These are phyloP conservation scores for Apogon talboti DNA, from an alignment of 2,797 vertebrate genomes.

Conservation along the genomic window DNA sequence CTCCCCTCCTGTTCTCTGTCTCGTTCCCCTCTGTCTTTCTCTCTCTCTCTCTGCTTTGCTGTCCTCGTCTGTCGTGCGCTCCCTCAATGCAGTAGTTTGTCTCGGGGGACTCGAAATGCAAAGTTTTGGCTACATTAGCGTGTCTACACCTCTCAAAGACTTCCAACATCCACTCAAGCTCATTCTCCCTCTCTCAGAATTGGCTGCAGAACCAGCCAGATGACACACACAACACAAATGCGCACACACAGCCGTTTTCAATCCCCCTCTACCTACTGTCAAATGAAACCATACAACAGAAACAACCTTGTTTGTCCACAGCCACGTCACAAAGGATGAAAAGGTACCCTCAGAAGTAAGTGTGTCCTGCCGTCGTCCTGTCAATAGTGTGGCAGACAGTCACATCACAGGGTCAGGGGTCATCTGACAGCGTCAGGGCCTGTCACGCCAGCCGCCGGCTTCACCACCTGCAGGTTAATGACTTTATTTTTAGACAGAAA, in stretches of 20 bases:
- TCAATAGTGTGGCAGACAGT: slow-evolving; percentile 78
- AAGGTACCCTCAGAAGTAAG: slow-evolving; percentile 68
- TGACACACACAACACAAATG: slow-evolving; percentile 19
- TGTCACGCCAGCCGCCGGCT: slow-evolving; percentile 75
- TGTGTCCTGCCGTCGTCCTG: slow-evolving; percentile 69
- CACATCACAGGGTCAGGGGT: slow-evolving; percentile 74
- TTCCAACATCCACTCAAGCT: slow-evolving; percentile 69
- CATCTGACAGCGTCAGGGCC: slow-evolving; percentile 73
- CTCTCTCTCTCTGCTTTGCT: slow-evolving; percentile 9
- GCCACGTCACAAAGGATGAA: slow-evolving; percentile 50
- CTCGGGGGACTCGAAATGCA: slow-evolving; percentile 60
- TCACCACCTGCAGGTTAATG: slow-evolving; percentile 82
- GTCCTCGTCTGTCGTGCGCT: slow-evolving; percentile 1
- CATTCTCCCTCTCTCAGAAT: slow-evolving; percentile 66
- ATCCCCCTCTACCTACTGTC: slow-evolving; percentile 55
- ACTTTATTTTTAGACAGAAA: slow-evolving; percentile 81
- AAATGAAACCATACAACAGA: slow-evolving; percentile 60
- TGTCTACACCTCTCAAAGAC: slow-evolving; percentile 75
- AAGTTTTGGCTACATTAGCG: slow-evolving; percentile 71
- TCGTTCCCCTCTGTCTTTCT: not conserved
- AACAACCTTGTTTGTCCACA: slow-evolving; percentile 72
- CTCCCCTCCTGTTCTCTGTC: not conserved
- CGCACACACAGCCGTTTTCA: slow-evolving; percentile 30
- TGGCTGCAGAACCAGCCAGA: slow-evolving; percentile 48
- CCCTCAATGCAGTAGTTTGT: slow-evolving; percentile 50